Conservation (phyloP, 1,140 invertebrate genomes). For the Aphaenogaster floridana region DNA sequence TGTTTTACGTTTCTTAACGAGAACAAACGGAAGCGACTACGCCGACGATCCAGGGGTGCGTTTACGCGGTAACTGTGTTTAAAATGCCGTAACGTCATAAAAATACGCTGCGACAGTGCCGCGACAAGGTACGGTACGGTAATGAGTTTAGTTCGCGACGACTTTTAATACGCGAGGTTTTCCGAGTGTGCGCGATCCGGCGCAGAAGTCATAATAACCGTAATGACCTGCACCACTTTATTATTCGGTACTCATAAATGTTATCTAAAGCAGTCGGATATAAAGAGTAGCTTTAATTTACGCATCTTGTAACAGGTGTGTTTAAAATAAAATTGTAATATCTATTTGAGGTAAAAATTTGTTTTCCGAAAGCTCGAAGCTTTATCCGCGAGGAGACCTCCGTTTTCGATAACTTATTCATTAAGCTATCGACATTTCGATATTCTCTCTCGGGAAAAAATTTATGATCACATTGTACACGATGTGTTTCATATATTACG, state of each 20-base stretch:
- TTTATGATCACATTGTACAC: slow-evolving; percentile 19
- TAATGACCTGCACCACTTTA: slow-evolving; percentile 31
- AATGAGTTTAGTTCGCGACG: slow-evolving; percentile 42
- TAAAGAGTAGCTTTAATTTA: background rate
- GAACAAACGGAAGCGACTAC: background rate
- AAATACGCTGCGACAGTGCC: slow-evolving; percentile 16
- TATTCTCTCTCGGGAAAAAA: background rate
- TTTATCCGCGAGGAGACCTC: background rate
- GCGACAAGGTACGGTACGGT: slow-evolving; percentile 25
- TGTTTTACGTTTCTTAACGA: slow-evolving; percentile 39
- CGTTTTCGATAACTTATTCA: background rate
- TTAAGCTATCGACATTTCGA: background rate
- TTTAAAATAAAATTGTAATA: slow-evolving; percentile 5
- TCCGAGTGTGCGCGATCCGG: background rate
- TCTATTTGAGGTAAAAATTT: background rate
- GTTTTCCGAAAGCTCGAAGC: background rate
- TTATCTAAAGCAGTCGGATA: background rate
- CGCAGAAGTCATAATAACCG: slow-evolving; percentile 16
- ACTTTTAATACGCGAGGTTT: slow-evolving; percentile 29
- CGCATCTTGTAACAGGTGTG: too few relatives aligned
- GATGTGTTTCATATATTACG: slow-evolving; percentile 3
- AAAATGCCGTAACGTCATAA: slow-evolving; percentile 40
- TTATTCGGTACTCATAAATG: slow-evolving; percentile 28
- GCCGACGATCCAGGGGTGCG: background rate
- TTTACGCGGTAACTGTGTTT: slow-evolving; percentile 10